Conservation (phyloP, 35 echinoderm and acorn worm species). For the Ophiothrix spiculata region DNA sequence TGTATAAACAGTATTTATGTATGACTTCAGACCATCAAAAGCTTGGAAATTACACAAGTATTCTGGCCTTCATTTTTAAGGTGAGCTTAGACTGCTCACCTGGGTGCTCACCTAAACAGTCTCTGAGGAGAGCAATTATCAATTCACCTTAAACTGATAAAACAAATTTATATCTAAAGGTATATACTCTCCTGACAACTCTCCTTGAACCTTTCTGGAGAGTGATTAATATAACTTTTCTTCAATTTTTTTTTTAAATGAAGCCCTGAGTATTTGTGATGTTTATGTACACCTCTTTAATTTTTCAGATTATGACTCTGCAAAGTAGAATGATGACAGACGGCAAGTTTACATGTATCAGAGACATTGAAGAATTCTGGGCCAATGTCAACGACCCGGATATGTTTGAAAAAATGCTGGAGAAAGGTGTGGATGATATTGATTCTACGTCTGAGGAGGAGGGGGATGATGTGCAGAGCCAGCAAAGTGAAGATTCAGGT, state of each 20-base stretch:
- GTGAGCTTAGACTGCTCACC: no score
- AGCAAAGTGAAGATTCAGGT: not conserved
- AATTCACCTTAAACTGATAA: not conserved
- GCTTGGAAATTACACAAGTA: no score
- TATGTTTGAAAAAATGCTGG: constrained; percentile 43
- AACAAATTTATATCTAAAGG: not conserved
- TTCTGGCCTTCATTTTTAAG: no score
- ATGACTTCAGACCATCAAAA: no score
- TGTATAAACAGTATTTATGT: no score
- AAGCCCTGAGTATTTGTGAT: not conserved
- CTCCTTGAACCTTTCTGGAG: not conserved
- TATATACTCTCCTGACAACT: not conserved
- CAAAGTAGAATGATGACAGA: constrained; percentile 75
- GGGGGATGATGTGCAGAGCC: constrained; percentile 1
- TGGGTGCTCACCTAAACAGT: no score
- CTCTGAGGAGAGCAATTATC: no score
- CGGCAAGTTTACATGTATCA: constrained; percentile 60
- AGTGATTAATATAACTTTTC: not conserved
- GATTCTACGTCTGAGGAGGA: not conserved
- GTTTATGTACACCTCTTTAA: not conserved
- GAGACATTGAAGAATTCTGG: constrained; percentile 76
- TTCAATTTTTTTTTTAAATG: not conserved
- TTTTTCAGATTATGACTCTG: constrained; percentile 52
- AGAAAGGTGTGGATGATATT: not conserved
- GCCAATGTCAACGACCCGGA: constrained; percentile 62